phyloP scores from a whole-genome alignment of 2,888 invertebrate genomes.

The Enoplolaimus lenunculus region DNA sequence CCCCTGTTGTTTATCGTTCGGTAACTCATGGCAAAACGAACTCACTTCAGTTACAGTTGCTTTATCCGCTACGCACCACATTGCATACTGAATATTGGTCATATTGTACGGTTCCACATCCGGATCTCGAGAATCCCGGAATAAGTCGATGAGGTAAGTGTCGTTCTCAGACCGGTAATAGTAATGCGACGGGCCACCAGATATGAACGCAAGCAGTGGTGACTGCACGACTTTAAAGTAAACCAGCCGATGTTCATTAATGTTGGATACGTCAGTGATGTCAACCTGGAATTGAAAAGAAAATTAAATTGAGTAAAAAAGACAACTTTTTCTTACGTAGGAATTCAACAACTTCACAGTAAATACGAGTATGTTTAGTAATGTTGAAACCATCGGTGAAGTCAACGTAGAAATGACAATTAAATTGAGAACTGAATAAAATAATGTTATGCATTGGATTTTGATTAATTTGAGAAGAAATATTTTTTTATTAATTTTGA shows the following conservation, averaged over 20 bases:
- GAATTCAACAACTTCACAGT: no score
- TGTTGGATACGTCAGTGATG: neutral
- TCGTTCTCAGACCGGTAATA: constrained; percentile 13
- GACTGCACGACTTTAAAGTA: constrained; percentile 9
- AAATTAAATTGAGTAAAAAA: no score
- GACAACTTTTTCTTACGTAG: no score
- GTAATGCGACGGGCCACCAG: constrained; percentile 5
- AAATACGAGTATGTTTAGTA: no score
- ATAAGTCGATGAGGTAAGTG: constrained; percentile 14
- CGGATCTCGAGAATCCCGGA: constrained; percentile 9
- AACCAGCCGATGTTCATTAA: constrained; percentile 5
- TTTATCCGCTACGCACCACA: constrained; percentile 4
- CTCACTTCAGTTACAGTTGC: neutral
- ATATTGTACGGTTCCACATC: constrained; percentile 14
- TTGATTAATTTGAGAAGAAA: no score
- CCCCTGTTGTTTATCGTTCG: no score
- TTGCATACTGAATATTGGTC: constrained; percentile 11
- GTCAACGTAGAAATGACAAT: no score
- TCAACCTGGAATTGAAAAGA: neutral
- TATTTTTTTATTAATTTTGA: no score
- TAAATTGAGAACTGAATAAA: no score
- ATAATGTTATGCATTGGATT: no score
- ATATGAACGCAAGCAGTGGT: constrained; percentile 6
- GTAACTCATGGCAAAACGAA: no score
- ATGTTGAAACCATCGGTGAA: no score